These are phyloP conservation scores for Drosophila testacea DNA, from an alignment of 2,888 invertebrate genomes.

Conservation along the genomic window DNA sequence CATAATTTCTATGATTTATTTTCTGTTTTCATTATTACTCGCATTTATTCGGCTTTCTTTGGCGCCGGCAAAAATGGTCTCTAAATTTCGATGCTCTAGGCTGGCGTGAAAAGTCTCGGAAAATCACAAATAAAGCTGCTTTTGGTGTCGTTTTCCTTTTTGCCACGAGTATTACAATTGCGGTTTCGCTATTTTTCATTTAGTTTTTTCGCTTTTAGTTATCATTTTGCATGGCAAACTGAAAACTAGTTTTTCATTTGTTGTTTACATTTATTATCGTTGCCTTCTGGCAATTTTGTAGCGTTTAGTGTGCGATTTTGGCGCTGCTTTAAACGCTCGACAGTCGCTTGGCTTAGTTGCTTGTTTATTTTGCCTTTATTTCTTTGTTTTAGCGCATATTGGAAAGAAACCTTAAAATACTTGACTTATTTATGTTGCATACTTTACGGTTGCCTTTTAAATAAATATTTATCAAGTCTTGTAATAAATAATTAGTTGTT, in stretches of 20 bases:
- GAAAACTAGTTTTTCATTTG: slow-evolving; percentile 46
- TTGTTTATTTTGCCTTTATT: slow-evolving; percentile 27
- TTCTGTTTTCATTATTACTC: slow-evolving; percentile 63
- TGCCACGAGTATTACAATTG: slow-evolving; percentile 33
- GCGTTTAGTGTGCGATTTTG: slow-evolving; percentile 20
- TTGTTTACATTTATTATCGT: slow-evolving; percentile 30
- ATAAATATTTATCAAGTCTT: slow-evolving; percentile 35
- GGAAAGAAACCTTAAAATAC: slow-evolving; percentile 3
- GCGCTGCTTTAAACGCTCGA: slow-evolving; percentile 48
- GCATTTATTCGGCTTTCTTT: slow-evolving; percentile 61
- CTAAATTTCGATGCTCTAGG: slow-evolving; percentile 26
- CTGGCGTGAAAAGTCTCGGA: slow-evolving; percentile 32
- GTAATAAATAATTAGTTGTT: slow-evolving; percentile 39
- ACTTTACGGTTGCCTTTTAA: slow-evolving; percentile 63
- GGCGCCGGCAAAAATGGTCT: slow-evolving; percentile 42
- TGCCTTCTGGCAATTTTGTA: slow-evolving; percentile 21
- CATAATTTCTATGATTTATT: slow-evolving; percentile 77
- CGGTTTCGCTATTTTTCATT: slow-evolving; percentile 41
- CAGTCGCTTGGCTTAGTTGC: slow-evolving; percentile 13
- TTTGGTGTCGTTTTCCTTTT: slow-evolving; percentile 34
- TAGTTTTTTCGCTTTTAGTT: slow-evolving; percentile 38
- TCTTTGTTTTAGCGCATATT: slow-evolving; percentile 27
- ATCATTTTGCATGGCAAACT: slow-evolving; percentile 43
- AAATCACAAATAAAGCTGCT: slow-evolving; percentile 37
- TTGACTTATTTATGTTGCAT: slow-evolving; percentile 52